Percentiles rank a stretch among this genome's conserved stretches.
These are phyloP conservation scores for Cinclus mexicanus DNA, from an alignment of 2,113 vertebrate species.

Conservation along the genomic window DNA sequence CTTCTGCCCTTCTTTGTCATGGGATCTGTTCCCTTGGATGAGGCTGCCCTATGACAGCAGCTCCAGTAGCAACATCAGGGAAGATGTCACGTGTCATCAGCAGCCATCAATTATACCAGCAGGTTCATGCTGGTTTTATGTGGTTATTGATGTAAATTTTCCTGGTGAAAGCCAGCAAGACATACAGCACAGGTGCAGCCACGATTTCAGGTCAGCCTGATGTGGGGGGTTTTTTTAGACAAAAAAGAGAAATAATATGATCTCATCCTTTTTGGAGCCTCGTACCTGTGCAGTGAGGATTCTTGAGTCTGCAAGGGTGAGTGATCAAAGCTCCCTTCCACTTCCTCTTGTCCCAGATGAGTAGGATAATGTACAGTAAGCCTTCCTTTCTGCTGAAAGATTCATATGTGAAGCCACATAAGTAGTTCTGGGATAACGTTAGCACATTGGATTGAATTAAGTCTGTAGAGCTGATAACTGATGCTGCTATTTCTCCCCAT, in stretches of 20 bases:
- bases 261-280: neutral
- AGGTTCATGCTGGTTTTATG: neutral
- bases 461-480: neutral
- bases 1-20: neutral
- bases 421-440: neutral
- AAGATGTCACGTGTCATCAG: neutral
- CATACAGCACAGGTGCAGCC: neutral
- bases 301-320: neutral
- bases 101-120: neutral
- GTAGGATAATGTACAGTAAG: neutral
- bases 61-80: neutral
- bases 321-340: neutral
- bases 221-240: rapidly evolving
- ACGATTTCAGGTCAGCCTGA: neutral
- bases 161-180: neutral
- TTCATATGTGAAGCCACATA: neutral
- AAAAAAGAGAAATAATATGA: neutral
- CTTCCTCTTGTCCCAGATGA: neutral
- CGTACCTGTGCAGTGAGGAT: neutral
- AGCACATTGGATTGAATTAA: neutral
- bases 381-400: neutral
- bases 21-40: neutral
- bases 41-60: neutral
- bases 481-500: neutral
- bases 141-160: neutral